Conservation (phyloP, 2,797 vertebrate species). For the Serranus cabrilla region DNA sequence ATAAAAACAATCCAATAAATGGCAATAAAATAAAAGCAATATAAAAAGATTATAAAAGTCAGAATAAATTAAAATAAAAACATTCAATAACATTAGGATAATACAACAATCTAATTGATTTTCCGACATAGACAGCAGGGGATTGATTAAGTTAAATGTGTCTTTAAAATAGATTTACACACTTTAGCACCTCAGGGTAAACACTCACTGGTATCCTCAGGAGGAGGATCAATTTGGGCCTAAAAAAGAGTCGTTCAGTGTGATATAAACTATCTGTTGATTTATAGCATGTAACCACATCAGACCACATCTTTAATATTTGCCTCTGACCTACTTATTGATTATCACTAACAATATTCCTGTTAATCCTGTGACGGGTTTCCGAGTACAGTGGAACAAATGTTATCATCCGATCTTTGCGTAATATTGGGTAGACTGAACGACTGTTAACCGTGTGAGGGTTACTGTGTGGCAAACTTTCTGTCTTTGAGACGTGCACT, state of each 20-base stretch:
- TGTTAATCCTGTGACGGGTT: neutral
- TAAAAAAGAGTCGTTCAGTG: neutral
- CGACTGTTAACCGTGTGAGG: neutral
- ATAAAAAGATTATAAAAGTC: too few relatives aligned
- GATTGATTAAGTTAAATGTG: too few relatives aligned
- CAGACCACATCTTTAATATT: neutral
- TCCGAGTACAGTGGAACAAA: neutral
- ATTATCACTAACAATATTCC: neutral
- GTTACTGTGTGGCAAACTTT: constrained; percentile 5
- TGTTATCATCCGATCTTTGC: neutral
- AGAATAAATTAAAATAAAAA: too few relatives aligned
- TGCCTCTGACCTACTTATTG: neutral
- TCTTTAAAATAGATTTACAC: too few relatives aligned
- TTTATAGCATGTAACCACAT: neutral
- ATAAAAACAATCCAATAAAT: too few relatives aligned
- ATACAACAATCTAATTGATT: too few relatives aligned
- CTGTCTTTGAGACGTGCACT: neutral
- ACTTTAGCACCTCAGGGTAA: too few relatives aligned
- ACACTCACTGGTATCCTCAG: too few relatives aligned
- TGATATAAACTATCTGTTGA: neutral
- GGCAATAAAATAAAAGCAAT: too few relatives aligned
- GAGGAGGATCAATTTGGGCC: too few relatives aligned
- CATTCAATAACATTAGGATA: too few relatives aligned
- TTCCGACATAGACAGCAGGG: too few relatives aligned
- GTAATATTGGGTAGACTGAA: neutral